These are phyloP conservation scores for Entelurus aequoreus DNA, from an alignment of 2,113 vertebrate species.

Conservation along the genomic window DNA sequence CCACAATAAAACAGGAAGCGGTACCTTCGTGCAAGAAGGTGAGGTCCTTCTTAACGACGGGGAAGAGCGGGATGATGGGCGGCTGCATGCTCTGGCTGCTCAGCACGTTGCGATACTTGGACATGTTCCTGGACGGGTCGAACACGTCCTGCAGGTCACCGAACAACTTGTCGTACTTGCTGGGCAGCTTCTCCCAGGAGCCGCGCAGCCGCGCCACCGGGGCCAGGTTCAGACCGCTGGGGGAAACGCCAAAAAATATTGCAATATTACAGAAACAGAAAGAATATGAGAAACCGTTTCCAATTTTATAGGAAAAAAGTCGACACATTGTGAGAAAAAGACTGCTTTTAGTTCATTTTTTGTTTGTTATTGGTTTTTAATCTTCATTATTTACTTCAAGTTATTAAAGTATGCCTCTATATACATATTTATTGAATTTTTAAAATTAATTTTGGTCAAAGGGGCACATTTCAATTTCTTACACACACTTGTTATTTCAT, in stretches of 20 bases:
- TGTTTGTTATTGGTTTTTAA: too few species aligned
- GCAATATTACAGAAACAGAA: background rate
- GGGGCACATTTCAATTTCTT: too few species aligned
- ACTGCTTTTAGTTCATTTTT: too few species aligned
- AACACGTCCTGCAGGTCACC: slow-evolving; percentile 94
- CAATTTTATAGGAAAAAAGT: too few species aligned
- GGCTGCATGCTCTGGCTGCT: slow-evolving; percentile 97
- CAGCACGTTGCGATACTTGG: slow-evolving; percentile 94
- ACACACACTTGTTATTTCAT: too few species aligned
- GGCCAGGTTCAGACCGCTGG: slow-evolving; percentile 90
- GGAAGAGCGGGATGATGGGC: slow-evolving; percentile 95
- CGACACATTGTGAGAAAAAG: too few species aligned
- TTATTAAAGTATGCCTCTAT: too few species aligned
- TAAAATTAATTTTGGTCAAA: too few species aligned
- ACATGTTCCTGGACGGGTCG: slow-evolving; percentile 96
- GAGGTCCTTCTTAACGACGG: slow-evolving; percentile 97
- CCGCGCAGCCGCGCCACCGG: slow-evolving; percentile 86
- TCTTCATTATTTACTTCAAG: too few species aligned
- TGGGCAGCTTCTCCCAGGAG: slow-evolving; percentile 95
- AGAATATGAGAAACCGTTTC: too few species aligned
- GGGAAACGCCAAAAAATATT: slow-evolving; percentile 11
- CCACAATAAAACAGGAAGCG: background rate
- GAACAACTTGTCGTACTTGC: slow-evolving; percentile 94
- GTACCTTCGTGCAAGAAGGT: slow-evolving; percentile 96
- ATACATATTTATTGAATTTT: too few species aligned